phyloP scores from a whole-genome alignment of 2,113 vertebrate genomes.

The Vicugna pacos region DNA sequence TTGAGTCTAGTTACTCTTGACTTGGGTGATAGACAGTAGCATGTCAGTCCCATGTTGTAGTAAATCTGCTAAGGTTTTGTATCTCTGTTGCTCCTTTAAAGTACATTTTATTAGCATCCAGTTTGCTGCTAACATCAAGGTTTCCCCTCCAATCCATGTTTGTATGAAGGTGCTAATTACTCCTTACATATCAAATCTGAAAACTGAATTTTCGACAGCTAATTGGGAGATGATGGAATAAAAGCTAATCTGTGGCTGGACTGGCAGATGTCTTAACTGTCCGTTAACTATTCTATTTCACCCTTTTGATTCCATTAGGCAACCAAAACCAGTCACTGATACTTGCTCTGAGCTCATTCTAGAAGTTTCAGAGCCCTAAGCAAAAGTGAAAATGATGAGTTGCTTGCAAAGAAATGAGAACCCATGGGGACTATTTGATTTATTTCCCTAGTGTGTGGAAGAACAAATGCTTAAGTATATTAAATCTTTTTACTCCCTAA shows the following conservation, averaged over 20 bases:
- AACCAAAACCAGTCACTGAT: background rate
- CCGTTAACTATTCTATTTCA: constrained; percentile 12
- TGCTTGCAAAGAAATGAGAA: constrained; percentile 42
- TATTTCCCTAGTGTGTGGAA: background rate
- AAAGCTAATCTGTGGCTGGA: background rate
- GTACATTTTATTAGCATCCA: background rate
- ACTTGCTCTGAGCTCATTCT: background rate
- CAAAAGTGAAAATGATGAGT: constrained; percentile 24
- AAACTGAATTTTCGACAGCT: constrained; percentile 18
- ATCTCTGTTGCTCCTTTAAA: background rate
- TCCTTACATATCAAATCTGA: background rate
- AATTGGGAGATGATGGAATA: constrained; percentile 17
- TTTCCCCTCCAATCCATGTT: background rate
- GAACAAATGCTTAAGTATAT: background rate
- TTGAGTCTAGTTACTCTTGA: background rate
- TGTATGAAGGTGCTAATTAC: constrained; percentile 28
- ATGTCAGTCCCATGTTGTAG: background rate
- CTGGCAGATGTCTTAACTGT: background rate
- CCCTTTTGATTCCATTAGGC: background rate
- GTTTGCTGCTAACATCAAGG: constrained; percentile 5
- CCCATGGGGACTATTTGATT: background rate
- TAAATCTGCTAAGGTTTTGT: background rate
- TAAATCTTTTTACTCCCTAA: background rate
- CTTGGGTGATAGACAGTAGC: background rate
- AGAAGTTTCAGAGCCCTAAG: background rate